Percentiles rank a stretch among this genome's conserved stretches.
These are phyloP conservation scores for Brachypodius melanocephalos DNA, from an alignment of 2,113 vertebrate genomes.

Conservation along the genomic window DNA sequence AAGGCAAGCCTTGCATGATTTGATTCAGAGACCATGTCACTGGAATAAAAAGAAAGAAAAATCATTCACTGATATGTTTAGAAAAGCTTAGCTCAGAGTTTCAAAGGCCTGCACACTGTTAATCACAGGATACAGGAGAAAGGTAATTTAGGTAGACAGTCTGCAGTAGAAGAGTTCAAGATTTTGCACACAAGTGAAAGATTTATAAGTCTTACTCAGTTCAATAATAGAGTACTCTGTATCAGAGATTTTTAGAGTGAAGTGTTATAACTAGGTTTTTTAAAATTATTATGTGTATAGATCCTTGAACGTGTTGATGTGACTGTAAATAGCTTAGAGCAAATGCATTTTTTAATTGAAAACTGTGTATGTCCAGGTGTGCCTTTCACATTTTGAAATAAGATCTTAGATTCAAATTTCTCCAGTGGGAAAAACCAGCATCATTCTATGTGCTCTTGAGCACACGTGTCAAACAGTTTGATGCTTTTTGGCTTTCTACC, in stretches of 20 bases:
- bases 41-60: conserved; percentile 28
- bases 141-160: neutral
- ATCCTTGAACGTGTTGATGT: neutral
- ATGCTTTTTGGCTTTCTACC: conserved; percentile 38
- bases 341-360: neutral
- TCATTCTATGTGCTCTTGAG: neutral
- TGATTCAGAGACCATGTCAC: neutral
- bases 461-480: neutral
- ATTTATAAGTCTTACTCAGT: neutral
- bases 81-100: conserved; percentile 6
- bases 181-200: neutral
- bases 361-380: fast-evolving
- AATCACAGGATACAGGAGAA: neutral
- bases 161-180: neutral
- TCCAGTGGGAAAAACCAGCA: fast-evolving
- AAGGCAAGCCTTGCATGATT: conserved; percentile 1
- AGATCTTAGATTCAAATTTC: neutral
- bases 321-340: neutral
- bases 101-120: neutral
- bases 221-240: neutral
- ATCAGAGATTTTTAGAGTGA: neutral
- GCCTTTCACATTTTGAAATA: neutral
- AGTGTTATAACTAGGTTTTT: neutral
- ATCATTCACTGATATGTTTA: neutral
- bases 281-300: neutral